Evolutionary conservation across 2,113 vertebrate genomes (phyloP).

Genomic region (Paralichthys olivaceus): DNA sequence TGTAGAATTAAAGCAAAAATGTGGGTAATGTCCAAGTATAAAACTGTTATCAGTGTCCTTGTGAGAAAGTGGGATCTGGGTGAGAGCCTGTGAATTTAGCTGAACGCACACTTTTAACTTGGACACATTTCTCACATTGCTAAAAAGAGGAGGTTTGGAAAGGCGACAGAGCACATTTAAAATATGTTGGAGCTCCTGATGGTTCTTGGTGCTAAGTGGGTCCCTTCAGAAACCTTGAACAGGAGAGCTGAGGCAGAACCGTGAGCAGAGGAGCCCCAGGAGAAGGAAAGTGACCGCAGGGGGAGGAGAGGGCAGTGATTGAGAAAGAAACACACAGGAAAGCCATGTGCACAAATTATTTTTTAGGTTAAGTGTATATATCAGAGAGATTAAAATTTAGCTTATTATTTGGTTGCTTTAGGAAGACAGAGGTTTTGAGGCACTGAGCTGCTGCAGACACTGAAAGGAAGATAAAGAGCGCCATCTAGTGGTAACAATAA

Average conservation of each 20-base stretch:
- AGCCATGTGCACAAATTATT: neutral
- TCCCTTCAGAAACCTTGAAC: constrained; percentile 57
- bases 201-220: constrained; percentile 58
- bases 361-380: neutral
- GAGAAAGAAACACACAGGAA: neutral
- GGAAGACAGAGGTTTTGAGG: neutral
- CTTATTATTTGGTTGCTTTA: neutral
- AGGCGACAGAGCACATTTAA: constrained; percentile 36
- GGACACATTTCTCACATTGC: constrained; percentile 67
- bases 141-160: constrained; percentile 17
- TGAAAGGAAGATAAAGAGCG: constrained; percentile 61
- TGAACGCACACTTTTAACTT: constrained; percentile 54
- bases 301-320: neutral
- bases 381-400: neutral
- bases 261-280: constrained; percentile 23
- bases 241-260: constrained; percentile 45
- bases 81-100: constrained; percentile 39
- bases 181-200: constrained; percentile 63
- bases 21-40: neutral
- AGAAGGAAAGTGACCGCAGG: constrained; percentile 24
- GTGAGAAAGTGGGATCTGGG: constrained; percentile 49
- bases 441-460: neutral
- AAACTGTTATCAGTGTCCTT: constrained; percentile 23
- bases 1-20: neutral
- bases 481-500: constrained; percentile 77